Evolutionary conservation across 1,140 invertebrate genomes (phyloP), one percentile per base, ranked within the genome.

Genomic region (Cyclargus thomasi): DNA sequence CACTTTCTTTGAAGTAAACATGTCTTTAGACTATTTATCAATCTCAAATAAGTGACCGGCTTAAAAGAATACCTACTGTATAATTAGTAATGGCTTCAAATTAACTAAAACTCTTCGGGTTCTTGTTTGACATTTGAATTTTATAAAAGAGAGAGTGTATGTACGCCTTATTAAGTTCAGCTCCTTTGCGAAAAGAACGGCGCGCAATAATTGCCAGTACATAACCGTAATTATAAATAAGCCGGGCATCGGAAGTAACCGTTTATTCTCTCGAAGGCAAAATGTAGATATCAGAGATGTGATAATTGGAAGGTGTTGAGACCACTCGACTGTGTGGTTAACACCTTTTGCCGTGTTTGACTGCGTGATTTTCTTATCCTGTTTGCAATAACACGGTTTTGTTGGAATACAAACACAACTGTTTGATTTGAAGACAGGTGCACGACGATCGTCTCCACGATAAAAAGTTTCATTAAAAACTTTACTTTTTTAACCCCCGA

Each of bases 241-340:
- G 63, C 67, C 71, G 67, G 68, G 65, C 64, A 70, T 86, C 76
- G 80, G 77, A 82, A 85, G 78, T 82, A 78, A 81, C 74, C 70
- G 77, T 80, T 83, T 78, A 74, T 75, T 69, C 53, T 64, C 72
- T 79, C 72, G 70, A 80, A 75, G 70, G 72, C 75, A 77, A 76
- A 75, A 81, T 80, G 75, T 78, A 74, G 77, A 83, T 86, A 85
- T 83, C 80, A 70, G 66, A 36, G 6, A 64, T 57, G 79, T 83
- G 83, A 75, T 89, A 89, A 89, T 87, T 89, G 82, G 74, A 81
- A 82, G 71, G 82, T 87, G 85, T 89, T 78, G 80, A 83, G 80
- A 85, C 76, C 73, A 73, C 79, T 83, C 78, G 65, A 71, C 72
- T 72, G 70, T 67, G 67, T 78, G 69, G 76, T 88, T 86, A 82